Evolutionary conservation across 2,888 invertebrate genomes (phyloP), one percentile per base, ranked within the genome.

Genomic region (Ceratothoa steindachneri): DNA sequence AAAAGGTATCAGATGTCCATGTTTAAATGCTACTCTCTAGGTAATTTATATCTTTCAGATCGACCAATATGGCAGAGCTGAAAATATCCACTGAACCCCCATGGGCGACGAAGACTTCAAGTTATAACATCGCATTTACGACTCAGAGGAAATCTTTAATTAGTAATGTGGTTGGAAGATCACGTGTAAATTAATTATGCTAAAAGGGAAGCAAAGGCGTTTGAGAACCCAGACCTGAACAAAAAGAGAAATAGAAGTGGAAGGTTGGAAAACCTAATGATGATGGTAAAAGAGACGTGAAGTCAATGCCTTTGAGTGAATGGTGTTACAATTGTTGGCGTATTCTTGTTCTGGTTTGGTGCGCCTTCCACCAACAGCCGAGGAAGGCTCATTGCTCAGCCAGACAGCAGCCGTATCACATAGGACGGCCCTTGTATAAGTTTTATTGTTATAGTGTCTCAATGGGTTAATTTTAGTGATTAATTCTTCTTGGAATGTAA

Each of bases 401-500:
- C 75, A 74, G 78, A 75, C 72, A 68, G 69, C 75, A 72, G 71
- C 71, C 69, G 67, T 70, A 74, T 71, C 78, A 75, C 73, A 73
- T 75, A 72, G 68, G 73, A 64, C 71, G 73, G 72, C 66, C 71
- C 67, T 69, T 60, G 69, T 72, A 67, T 73, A 66, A 74, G 73
- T 75, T 69, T 52, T 73, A 72, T 69, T 73, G 73, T 71, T 71
- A 75, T 72, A 69, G 73, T 73, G 74, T 60, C 41, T 67, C 29
- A 73, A 78, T 78, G 78, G 78, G 75, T 72, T 76, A 68, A 74
- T 30, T 51, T 30, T 51, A 28, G 31, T 2, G 30, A 22, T 66
- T 66, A 65, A 72, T 71, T 76, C 75, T 78, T 78, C 75, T 76
- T 78, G 78, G 78, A 75, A 78, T 75, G 64, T 52, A 71, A 73